These are phyloP conservation scores for Ornithorhynchus anatinus DNA, from an alignment of 2,113 vertebrate species.

Conservation along the genomic window DNA sequence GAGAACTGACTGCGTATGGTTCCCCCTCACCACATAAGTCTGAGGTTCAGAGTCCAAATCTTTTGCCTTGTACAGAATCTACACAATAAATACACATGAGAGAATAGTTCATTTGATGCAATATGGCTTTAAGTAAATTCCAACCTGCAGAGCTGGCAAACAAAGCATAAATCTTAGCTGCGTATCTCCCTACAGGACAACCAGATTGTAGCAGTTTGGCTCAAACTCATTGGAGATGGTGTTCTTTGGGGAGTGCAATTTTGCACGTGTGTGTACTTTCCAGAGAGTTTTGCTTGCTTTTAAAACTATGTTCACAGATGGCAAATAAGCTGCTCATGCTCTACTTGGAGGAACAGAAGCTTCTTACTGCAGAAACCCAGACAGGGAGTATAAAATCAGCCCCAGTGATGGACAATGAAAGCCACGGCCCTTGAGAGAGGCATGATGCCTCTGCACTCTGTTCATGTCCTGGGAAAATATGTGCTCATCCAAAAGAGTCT, in stretches of 20 bases:
- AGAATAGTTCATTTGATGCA: accelerated
- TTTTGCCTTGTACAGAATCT: constrained; percentile 82
- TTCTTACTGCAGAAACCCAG: accelerated
- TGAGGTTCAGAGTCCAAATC: constrained; percentile 72
- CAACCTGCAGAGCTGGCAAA: not conserved
- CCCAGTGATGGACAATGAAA: not conserved
- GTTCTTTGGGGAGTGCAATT: not conserved
- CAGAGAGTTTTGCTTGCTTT: not conserved
- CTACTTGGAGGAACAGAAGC: not conserved
- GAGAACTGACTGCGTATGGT: constrained; percentile 78
- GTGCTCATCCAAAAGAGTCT: not conserved
- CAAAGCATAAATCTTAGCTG: not conserved
- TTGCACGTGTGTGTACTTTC: too few species aligned
- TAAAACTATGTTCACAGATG: not conserved
- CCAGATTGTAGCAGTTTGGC: not conserved
- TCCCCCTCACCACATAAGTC: constrained; percentile 78
- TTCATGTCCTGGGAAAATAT: not conserved
- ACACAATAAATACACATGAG: not conserved
- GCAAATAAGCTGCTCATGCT: not conserved
- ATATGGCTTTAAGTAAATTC: accelerated
- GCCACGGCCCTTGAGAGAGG: not conserved
- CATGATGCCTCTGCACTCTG: accelerated
- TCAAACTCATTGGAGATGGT: not conserved
- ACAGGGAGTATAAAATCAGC: accelerated
- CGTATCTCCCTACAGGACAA: not conserved